phyloP scores from a whole-genome alignment of 2,888 invertebrate species.

The Hirtodrosophila confusa region DNA sequence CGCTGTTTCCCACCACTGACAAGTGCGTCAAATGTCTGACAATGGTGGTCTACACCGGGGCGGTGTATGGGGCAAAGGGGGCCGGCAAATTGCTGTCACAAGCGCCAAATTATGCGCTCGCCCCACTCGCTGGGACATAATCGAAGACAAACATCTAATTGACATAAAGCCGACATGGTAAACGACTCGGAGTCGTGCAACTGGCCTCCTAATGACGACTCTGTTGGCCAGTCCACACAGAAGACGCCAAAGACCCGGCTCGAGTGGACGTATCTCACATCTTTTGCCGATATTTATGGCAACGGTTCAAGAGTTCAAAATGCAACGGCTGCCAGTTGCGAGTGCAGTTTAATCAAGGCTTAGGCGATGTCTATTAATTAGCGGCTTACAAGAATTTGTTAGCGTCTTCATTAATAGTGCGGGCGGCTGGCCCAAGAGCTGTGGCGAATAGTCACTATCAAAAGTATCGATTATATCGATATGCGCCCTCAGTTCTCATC shows the following conservation, averaged over 20 bases:
- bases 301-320: slow-evolving; percentile 72
- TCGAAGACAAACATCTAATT: slow-evolving; percentile 77
- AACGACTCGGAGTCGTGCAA: slow-evolving; percentile 49
- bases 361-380: slow-evolving; percentile 64
- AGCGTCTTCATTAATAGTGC: slow-evolving; percentile 40
- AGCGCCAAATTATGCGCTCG: slow-evolving; percentile 68
- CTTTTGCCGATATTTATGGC: slow-evolving; percentile 74
- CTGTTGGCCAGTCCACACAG: slow-evolving; percentile 24
- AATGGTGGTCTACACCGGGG: no score
- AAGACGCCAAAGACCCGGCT: slow-evolving; percentile 23
- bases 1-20: slow-evolving; percentile 20
- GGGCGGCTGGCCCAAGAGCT: slow-evolving; percentile 6
- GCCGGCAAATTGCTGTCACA: slow-evolving; percentile 73
- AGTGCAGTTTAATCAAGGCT: slow-evolving; percentile 68
- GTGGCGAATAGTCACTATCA: not conserved
- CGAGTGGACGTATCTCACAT: slow-evolving; percentile 61
- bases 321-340: slow-evolving; percentile 37
- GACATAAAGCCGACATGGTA: slow-evolving; percentile 76
- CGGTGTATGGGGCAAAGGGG: not conserved
- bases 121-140: slow-evolving; percentile 55
- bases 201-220: slow-evolving; percentile 50
- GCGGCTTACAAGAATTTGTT: slow-evolving; percentile 56
- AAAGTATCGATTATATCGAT: no score
- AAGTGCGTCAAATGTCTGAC: no score
- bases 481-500: no score